A percentile compares a stretch with the other conserved stretches of the same genome.
phyloP scores from a whole-genome alignment of 1,140 invertebrate genomes.

The Drosophila navojoa region DNA sequence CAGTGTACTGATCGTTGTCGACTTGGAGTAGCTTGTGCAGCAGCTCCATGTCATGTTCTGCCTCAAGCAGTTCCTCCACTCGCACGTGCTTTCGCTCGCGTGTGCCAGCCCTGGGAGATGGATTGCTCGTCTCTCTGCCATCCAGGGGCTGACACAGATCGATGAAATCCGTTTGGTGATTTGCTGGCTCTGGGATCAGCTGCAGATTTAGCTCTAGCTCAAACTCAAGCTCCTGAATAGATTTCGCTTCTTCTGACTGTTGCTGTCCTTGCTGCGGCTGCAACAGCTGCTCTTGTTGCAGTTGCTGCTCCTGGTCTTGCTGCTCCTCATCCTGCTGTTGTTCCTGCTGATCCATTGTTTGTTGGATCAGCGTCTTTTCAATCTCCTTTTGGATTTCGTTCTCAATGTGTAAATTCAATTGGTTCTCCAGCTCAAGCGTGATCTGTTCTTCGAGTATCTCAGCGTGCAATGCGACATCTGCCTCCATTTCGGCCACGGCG shows the following conservation, averaged over 20 bases:
- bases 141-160: neutral
- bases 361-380: neutral
- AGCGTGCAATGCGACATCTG: conserved; percentile 41
- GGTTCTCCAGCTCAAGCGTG: neutral
- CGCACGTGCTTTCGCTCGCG: conserved; percentile 36
- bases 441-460: conserved; percentile 23
- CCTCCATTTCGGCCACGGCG: conserved; percentile 71
- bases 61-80: conserved; percentile 49
- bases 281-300: neutral
- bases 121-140: neutral
- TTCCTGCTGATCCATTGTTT: neutral
- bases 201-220: neutral
- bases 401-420: neutral
- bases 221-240: no score
- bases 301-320: neutral
- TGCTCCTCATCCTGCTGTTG: neutral
- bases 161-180: neutral
- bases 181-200: neutral
- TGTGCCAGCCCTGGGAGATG: neutral
- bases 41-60: conserved; percentile 49
- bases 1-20: neutral
- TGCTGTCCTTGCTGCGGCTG: neutral
- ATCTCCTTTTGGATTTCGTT: neutral
- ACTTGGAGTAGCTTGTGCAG: conserved; percentile 46
- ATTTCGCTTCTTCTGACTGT: no score